Percentiles rank a stretch among this genome's conserved stretches.
phyloP scores from a whole-genome alignment of 1,140 invertebrate species.

The Potamilus streckersoni region DNA sequence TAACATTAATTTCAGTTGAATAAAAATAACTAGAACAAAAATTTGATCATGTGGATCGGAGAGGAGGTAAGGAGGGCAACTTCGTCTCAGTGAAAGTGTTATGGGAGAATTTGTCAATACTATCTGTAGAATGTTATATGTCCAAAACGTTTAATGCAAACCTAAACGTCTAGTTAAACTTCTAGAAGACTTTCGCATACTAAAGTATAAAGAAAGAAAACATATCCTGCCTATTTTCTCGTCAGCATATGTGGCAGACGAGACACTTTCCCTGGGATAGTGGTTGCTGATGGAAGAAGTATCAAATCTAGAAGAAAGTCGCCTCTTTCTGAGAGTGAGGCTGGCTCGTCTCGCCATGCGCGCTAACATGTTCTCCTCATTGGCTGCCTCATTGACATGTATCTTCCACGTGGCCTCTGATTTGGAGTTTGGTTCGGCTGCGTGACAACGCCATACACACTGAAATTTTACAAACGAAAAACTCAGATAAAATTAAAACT shows the following conservation, averaged over 20 bases:
- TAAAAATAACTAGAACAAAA: too few relatives aligned
- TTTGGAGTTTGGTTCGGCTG: constrained; percentile 68
- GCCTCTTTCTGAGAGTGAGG: constrained; percentile 51
- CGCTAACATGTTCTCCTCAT: constrained; percentile 40
- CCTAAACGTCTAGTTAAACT: too few relatives aligned
- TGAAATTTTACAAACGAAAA: constrained; percentile 72
- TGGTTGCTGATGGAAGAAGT: constrained; percentile 38
- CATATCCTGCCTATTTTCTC: constrained; percentile 38
- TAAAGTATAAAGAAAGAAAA: background rate
- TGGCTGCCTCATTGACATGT: constrained; percentile 60
- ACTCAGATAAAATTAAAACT: background rate
- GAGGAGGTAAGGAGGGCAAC: too few relatives aligned
- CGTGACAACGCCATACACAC: constrained; percentile 95
- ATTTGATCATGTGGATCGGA: too few relatives aligned
- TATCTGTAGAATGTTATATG: too few relatives aligned
- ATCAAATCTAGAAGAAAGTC: constrained; percentile 40
- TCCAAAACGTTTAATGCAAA: too few relatives aligned
- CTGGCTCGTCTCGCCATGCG: constrained; percentile 56
- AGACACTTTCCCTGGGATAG: constrained; percentile 40
- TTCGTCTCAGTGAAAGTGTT: too few relatives aligned
- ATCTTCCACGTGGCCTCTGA: constrained; percentile 67
- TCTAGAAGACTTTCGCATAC: too few relatives aligned
- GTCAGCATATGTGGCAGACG: constrained; percentile 31
- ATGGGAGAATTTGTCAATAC: too few relatives aligned
- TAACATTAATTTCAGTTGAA: too few relatives aligned